Percentiles rank a stretch among this genome's conserved stretches.
phyloP scores from a whole-genome alignment of 2,888 invertebrate species.

The Heliothis peltigera region DNA sequence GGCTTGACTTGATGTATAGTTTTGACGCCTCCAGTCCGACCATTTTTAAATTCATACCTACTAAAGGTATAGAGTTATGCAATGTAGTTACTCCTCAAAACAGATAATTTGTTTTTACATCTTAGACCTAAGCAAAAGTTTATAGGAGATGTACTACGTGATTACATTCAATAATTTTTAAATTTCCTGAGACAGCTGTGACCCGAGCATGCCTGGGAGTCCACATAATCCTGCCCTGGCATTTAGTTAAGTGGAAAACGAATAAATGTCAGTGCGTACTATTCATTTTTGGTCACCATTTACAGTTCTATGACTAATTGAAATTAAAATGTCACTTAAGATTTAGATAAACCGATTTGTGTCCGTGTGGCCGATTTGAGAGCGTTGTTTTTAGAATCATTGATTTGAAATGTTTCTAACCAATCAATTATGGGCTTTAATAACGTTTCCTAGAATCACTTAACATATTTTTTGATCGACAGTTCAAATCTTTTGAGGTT shows the following conservation, averaged over 20 bases:
- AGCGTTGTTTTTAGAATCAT: constrained; percentile 37
- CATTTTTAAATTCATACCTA: constrained; percentile 3
- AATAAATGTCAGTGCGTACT: constrained; percentile 71
- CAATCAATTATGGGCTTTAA: constrained; percentile 47
- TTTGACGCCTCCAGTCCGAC: constrained; percentile 31
- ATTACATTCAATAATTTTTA: constrained; percentile 48
- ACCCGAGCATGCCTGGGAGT: constrained; percentile 66
- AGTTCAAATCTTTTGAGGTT: constrained; percentile 29
- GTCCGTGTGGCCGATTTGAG: constrained; percentile 40
- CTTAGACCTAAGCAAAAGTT: constrained; percentile 22
- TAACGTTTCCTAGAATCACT: constrained; percentile 51
- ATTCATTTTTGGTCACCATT: constrained; percentile 60
- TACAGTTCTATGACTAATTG: constrained; percentile 77
- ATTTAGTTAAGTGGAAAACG: constrained; percentile 80
- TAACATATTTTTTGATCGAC: constrained; percentile 30
- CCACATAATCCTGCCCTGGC: constrained; percentile 80
- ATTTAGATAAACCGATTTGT: constrained; percentile 76
- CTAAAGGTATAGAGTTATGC: background rate
- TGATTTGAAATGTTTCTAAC: constrained; percentile 40
- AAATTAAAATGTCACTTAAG: constrained; percentile 79
- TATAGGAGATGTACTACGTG: constrained; percentile 31
- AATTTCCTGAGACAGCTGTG: constrained; percentile 66
- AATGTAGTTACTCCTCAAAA: background rate
- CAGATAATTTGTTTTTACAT: constrained; percentile 10
- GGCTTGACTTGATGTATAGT: constrained; percentile 37